These are phyloP conservation scores for Bedellia somnulentella DNA, from an alignment of 2,888 invertebrate species.

Conservation along the genomic window DNA sequence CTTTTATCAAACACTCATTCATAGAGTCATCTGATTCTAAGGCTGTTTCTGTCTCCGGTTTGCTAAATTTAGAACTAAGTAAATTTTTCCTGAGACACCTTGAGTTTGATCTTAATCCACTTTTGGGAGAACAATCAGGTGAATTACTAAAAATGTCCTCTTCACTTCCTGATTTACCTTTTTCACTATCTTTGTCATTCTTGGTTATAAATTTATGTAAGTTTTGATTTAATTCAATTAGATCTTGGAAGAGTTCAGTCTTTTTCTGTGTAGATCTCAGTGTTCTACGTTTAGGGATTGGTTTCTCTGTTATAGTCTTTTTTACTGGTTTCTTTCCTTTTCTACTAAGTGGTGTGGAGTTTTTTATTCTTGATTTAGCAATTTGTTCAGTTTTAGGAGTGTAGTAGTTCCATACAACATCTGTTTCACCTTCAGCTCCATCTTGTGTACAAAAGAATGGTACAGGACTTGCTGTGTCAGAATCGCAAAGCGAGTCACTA, in stretches of 20 bases:
- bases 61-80: slow-evolving; percentile 39
- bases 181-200: slow-evolving; percentile 8
- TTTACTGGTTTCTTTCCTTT: slow-evolving; percentile 26
- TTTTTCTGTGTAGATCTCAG: slow-evolving; percentile 29
- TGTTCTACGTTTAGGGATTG: slow-evolving; percentile 27
- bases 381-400: slow-evolving; percentile 40
- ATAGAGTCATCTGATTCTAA: slow-evolving; percentile 54
- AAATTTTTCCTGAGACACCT: slow-evolving; percentile 41
- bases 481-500: slow-evolving; percentile 42
- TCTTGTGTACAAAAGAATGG: slow-evolving; percentile 54
- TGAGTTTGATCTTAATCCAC: slow-evolving; percentile 23
- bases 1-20: slow-evolving; percentile 49
- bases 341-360: slow-evolving; percentile 39
- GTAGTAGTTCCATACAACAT: slow-evolving; percentile 55
- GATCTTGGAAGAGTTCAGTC: slow-evolving; percentile 38
- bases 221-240: slow-evolving; percentile 45
- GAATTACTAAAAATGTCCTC: slow-evolving; percentile 41
- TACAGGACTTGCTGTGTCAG: slow-evolving; percentile 46
- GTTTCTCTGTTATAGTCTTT: slow-evolving; percentile 28
- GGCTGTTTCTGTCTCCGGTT: slow-evolving; percentile 33
- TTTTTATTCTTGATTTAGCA: slow-evolving; percentile 22
- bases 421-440: slow-evolving; percentile 47
- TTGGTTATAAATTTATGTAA: slow-evolving; percentile 22
- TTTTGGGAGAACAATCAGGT: slow-evolving; percentile 36
- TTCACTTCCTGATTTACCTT: slow-evolving; percentile 26